A percentile compares a stretch with the other conserved stretches of the same genome.
phyloP scores from a whole-genome alignment of 2,113 vertebrate genomes.

The Isurus oxyrinchus region DNA sequence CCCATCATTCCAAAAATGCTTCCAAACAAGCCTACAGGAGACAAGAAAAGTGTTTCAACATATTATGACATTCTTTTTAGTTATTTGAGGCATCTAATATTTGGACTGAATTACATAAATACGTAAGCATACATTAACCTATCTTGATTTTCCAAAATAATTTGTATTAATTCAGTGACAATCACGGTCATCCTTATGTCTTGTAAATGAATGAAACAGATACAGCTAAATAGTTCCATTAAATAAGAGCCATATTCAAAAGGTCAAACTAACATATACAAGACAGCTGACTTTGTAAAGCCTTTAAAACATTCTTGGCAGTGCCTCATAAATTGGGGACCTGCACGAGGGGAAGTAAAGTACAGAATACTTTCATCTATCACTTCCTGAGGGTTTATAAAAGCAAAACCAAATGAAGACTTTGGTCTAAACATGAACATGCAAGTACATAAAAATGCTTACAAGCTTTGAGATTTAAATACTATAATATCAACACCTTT shows the following conservation, averaged over 20 bases:
- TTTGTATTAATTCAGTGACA: background rate
- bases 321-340: background rate
- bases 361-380: background rate
- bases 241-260: background rate
- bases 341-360: too few species aligned
- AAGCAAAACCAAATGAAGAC: background rate
- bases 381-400: background rate
- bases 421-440: background rate
- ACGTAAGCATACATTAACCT: constrained; percentile 33
- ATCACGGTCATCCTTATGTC: background rate
- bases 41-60: background rate
- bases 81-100: background rate
- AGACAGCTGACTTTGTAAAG: background rate
- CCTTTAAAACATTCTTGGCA: background rate
- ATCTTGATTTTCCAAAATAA: background rate
- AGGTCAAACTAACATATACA: background rate
- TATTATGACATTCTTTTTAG: background rate
- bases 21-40: constrained; percentile 76
- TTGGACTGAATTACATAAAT: constrained; percentile 40
- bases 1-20: constrained; percentile 85
- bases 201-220: background rate
- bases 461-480: background rate
- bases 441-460: background rate
- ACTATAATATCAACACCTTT: background rate
- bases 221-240: background rate